Evolutionary conservation across 2,888 invertebrate species (phyloP).

Genomic region (Clunio marinus): DNA sequence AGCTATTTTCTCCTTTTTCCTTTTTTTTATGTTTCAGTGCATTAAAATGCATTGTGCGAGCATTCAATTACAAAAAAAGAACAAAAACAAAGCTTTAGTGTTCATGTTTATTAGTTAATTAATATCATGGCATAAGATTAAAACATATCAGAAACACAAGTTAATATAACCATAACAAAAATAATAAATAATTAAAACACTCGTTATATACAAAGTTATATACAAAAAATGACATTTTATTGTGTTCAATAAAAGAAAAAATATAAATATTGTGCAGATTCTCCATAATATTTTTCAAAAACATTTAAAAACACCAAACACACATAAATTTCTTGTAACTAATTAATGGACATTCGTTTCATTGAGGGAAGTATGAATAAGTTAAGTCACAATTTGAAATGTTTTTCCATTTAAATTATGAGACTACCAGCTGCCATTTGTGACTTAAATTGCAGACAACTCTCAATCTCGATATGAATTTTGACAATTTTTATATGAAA

Average conservation of each 20-base stretch:
- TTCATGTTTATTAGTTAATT: slow-evolving; percentile 22
- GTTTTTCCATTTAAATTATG: too few species aligned
- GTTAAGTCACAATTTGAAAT: too few species aligned
- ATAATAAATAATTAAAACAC: slow-evolving; percentile 16
- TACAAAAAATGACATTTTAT: slow-evolving; percentile 20
- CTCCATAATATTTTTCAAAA: too few species aligned
- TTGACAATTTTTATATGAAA: neutral
- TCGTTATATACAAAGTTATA: slow-evolving; percentile 19
- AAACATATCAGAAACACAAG: slow-evolving; percentile 13
- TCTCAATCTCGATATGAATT: neutral
- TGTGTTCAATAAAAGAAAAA: neutral
- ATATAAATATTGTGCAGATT: neutral
- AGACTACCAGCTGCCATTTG: too few species aligned
- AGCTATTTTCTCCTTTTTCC: too few species aligned
- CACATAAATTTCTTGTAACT: too few species aligned
- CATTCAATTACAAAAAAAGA: slow-evolving; percentile 3
- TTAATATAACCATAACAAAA: slow-evolving; percentile 10
- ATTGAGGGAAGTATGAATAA: too few species aligned
- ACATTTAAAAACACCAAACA: too few species aligned
- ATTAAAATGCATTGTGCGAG: slow-evolving; percentile 5
- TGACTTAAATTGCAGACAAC: neutral
- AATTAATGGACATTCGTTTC: too few species aligned
- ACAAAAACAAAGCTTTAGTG: neutral
- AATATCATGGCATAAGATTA: neutral
- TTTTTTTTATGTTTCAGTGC: slow-evolving; percentile 4